Evolutionary conservation across 2,888 invertebrate genomes (phyloP), one percentile per base, ranked within the genome.

Genomic region (Lepidocyrtoides sp.): DNA sequence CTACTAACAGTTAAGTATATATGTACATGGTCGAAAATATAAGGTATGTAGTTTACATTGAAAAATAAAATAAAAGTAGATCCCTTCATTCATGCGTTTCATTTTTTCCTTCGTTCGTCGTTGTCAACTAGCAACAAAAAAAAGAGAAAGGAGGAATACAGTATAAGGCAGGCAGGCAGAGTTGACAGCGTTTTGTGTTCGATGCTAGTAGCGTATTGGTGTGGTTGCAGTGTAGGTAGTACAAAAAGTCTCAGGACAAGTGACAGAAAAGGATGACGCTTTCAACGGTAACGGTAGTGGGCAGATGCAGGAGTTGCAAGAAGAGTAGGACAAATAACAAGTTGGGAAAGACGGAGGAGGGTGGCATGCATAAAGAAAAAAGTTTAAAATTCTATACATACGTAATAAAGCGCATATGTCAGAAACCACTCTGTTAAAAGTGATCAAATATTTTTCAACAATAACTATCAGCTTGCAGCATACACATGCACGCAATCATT

Each of bases 221-320:
- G 66, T n/a, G 32, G 66, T 57, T 14, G 66, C 7, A 8, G 48
- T 8, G 48, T 48, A 75, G 69, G 36, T 36, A 54, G 54, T 79
- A 20, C 85, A 36, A 36, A n/a, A 87, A 77, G 86, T 77, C 77
- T 87, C 57, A 83, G 20, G 83, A 89, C 77, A 77, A 60, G 89
- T 89, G 89, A 89, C 89, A 89, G 60, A 75, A 51, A 89, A 89
- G 83, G 83, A 89, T 89, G 89, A 89, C 83, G 83, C 83, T 83
- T 89, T 89, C 83, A 89, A 89, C 54, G 51, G 44, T 7, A 77
- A n/a, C 63, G 26, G 75, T 36, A n/a, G n/a, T n/a, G n/a, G n/a
- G n/a, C n/a, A n/a, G 26, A 36, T 10, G 48, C 17, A 44, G 23
- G 83, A 23, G 66, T 4, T 63, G 26, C 23, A 63, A 60, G 81